Evolutionary conservation across 2,888 invertebrate species (phyloP).

Genomic region (Epinotia bilunana): DNA sequence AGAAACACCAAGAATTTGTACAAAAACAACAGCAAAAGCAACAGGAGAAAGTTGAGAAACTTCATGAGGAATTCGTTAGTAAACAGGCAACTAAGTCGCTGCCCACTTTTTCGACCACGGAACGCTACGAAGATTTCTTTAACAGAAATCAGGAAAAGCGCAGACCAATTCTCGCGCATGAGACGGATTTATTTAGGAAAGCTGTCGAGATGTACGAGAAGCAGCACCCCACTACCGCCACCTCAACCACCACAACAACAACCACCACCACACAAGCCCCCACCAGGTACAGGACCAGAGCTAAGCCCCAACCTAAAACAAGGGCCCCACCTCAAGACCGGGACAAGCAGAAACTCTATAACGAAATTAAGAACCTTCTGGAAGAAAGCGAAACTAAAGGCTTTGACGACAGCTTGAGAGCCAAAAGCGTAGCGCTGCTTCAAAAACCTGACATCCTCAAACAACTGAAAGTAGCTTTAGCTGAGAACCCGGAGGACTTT

Average conservation of each 20-base stretch:
- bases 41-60: constrained; percentile 89
- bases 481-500: constrained; percentile 87
- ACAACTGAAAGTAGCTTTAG: constrained; percentile 89
- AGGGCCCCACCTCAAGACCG: constrained; percentile 79
- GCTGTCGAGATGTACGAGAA: constrained; percentile 87
- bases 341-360: constrained; percentile 84
- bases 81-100: constrained; percentile 87
- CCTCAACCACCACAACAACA: constrained; percentile 87
- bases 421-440: constrained; percentile 83
- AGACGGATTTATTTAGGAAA: constrained; percentile 86
- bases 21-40: constrained; percentile 92
- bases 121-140: constrained; percentile 73
- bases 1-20: constrained; percentile 90
- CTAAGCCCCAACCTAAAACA: constrained; percentile 63
- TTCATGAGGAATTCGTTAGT: constrained; percentile 88
- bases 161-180: constrained; percentile 86
- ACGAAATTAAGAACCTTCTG: constrained; percentile 82
- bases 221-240: constrained; percentile 88
- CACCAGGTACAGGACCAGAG: constrained; percentile 67
- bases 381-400: constrained; percentile 85
- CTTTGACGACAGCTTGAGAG: constrained; percentile 79
- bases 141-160: constrained; percentile 72
- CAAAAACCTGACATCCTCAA: constrained; percentile 89
- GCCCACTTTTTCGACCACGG: constrained; percentile 81
- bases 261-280: constrained; percentile 82